These are phyloP conservation scores for Apis florea DNA, from an alignment of 1,140 invertebrate genomes.

Conservation along the genomic window DNA sequence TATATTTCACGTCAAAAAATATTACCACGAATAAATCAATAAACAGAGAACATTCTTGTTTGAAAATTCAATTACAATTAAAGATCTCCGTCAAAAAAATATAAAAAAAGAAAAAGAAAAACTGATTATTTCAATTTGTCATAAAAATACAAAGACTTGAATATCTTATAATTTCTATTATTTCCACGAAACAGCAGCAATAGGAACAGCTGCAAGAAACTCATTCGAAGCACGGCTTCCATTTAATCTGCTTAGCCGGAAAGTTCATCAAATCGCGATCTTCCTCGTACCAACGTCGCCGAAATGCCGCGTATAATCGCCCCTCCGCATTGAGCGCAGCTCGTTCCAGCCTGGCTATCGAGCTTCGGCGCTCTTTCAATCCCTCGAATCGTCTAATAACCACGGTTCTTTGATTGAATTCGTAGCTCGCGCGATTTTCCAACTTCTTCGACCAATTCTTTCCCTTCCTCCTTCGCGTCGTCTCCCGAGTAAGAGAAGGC, in stretches of 20 bases:
- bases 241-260: not conserved
- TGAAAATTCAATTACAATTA: too few species aligned
- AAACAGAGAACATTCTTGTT: too few species aligned
- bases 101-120: not conserved
- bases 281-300: too few species aligned
- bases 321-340: not conserved
- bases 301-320: not conserved
- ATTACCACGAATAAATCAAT: too few species aligned
- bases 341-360: not conserved
- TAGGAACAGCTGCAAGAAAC: not conserved
- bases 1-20: too few species aligned
- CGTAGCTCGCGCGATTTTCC: not conserved
- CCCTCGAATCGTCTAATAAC: conserved; percentile 8
- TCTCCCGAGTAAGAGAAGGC: not conserved
- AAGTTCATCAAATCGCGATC: conserved; percentile 19
- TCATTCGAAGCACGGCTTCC: not conserved
- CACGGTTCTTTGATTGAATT: conserved; percentile 22
- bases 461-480: not conserved
- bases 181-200: not conserved
- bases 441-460: not conserved
- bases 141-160: not conserved
- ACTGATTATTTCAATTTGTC: not conserved
- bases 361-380: not conserved
- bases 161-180: too few species aligned
- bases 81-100: not conserved